Percentiles rank a stretch among this genome's conserved stretches.
These are phyloP conservation scores for Drosophila antonietae DNA, from an alignment of 2,888 invertebrate genomes.

Conservation along the genomic window DNA sequence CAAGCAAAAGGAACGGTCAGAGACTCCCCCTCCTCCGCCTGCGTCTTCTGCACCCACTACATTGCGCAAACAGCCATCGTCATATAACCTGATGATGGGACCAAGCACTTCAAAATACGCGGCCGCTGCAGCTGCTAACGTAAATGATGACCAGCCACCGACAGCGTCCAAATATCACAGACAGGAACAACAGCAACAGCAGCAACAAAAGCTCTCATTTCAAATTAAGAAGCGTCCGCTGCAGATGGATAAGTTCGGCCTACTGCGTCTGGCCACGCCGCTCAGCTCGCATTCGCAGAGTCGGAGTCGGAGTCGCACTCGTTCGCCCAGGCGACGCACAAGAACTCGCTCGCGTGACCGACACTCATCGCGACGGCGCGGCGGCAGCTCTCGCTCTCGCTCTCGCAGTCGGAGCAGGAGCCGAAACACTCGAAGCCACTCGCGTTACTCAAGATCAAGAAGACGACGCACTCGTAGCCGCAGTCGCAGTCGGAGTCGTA, in stretches of 20 bases:
- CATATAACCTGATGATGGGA: slow-evolving; percentile 44
- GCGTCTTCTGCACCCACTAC: slow-evolving; percentile 40
- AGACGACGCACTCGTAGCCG: slow-evolving; percentile 42
- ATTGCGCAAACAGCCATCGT: slow-evolving; percentile 25
- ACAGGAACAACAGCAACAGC: slow-evolving; percentile 35
- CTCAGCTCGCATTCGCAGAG: slow-evolving; percentile 81
- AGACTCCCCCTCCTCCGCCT: slow-evolving; percentile 73
- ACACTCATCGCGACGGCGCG: slow-evolving; percentile 32
- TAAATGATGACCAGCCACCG: slow-evolving; percentile 32
- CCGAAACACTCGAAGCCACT: slow-evolving; percentile 39
- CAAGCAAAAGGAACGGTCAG: slow-evolving; percentile 41
- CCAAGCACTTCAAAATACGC: slow-evolving; percentile 69
- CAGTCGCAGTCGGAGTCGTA: slow-evolving; percentile 30
- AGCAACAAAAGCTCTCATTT: slow-evolving; percentile 77
- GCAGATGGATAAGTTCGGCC: slow-evolving; percentile 89
- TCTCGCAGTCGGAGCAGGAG: slow-evolving; percentile 48
- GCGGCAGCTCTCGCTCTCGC: slow-evolving; percentile 25
- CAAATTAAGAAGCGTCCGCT: slow-evolving; percentile 84
- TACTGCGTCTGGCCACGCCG: slow-evolving; percentile 88
- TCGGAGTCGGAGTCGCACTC: slow-evolving; percentile 58
- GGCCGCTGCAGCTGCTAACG: slow-evolving; percentile 30
- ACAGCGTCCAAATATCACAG: slow-evolving; percentile 44
- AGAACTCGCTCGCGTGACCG: slow-evolving; percentile 44
- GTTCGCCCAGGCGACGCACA: slow-evolving; percentile 41
- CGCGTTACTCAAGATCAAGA: slow-evolving; percentile 39